These are phyloP conservation scores for Temnothorax rugatulus DNA, from an alignment of 2,888 invertebrate species.

Conservation along the genomic window DNA sequence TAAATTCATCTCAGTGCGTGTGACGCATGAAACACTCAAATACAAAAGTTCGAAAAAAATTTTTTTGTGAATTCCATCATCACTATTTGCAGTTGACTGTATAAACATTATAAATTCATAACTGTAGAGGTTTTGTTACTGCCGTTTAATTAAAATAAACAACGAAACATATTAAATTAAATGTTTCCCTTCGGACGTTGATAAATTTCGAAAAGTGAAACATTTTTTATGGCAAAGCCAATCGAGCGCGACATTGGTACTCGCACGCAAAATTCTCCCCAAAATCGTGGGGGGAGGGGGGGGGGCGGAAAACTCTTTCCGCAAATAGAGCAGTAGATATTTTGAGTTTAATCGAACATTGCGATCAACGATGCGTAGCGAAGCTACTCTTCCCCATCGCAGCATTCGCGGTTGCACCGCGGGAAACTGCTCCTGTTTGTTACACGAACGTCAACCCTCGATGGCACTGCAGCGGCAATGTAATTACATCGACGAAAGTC, in stretches of 20 bases:
- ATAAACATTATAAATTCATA: slow-evolving; percentile 5
- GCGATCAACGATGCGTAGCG: slow-evolving; percentile 2
- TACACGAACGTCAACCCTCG: slow-evolving; percentile 23
- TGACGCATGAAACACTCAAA: neutral
- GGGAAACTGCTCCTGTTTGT: slow-evolving; percentile 14
- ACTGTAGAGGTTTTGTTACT: neutral
- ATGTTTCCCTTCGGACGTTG: neutral
- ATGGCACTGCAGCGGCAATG: slow-evolving; percentile 29
- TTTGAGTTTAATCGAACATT: slow-evolving; percentile 2
- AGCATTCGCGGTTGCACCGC: slow-evolving; percentile 7
- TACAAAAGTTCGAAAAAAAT: neutral
- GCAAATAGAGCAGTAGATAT: slow-evolving; percentile 18
- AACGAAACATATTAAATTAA: neutral
- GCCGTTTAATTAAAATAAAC: slow-evolving; percentile 3
- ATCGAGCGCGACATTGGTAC: neutral
- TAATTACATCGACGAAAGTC: slow-evolving; percentile 64
- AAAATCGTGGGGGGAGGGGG: neutral
- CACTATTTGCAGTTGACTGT: neutral
- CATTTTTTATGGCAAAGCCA: slow-evolving; percentile 21
- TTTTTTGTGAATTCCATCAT: neutral
- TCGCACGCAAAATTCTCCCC: neutral
- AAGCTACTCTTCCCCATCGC: slow-evolving; percentile 3
- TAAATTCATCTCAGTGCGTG: neutral
- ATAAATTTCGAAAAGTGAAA: slow-evolving; percentile 6
- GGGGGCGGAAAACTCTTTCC: neutral